These are phyloP conservation scores for Sinonovacula constricta DNA, from an alignment of 1,140 invertebrate species.

Conservation along the genomic window DNA sequence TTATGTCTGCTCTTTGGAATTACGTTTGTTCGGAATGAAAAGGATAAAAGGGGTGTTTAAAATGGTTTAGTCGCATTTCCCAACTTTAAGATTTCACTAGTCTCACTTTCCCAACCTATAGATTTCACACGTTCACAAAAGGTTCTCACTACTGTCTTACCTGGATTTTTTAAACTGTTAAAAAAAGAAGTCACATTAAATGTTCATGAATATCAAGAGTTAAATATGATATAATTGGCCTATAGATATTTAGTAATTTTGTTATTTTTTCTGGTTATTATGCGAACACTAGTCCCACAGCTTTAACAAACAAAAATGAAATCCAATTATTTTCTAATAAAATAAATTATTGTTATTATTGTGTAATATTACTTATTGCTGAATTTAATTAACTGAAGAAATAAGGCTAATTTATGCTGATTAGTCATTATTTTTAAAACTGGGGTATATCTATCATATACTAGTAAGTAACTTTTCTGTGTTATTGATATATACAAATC, in stretches of 20 bases:
- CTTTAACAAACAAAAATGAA: slow-evolving; percentile 1
- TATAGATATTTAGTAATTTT: neutral
- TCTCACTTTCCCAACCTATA: neutral
- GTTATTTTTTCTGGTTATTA: too few relatives aligned
- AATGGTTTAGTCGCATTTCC: too few relatives aligned
- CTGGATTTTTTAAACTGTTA: neutral
- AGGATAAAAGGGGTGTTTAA: too few relatives aligned
- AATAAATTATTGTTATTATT: neutral
- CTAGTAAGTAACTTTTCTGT: too few relatives aligned
- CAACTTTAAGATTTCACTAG: neutral
- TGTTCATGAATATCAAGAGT: neutral
- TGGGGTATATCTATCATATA: too few relatives aligned
- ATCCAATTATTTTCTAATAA: neutral
- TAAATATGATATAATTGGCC: neutral
- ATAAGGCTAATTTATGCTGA: neutral
- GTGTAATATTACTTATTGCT: neutral
- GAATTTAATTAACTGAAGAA: slow-evolving; percentile 1
- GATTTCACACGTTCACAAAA: neutral
- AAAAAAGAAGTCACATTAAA: neutral
- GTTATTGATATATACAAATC: too few relatives aligned
- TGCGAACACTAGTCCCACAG: neutral
- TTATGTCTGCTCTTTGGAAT: too few relatives aligned
- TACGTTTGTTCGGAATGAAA: too few relatives aligned
- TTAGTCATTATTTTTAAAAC: too few relatives aligned
- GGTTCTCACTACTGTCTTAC: neutral